Conservation (phyloP, 2,888 invertebrate species). For the Lycocerus yunnanus region DNA sequence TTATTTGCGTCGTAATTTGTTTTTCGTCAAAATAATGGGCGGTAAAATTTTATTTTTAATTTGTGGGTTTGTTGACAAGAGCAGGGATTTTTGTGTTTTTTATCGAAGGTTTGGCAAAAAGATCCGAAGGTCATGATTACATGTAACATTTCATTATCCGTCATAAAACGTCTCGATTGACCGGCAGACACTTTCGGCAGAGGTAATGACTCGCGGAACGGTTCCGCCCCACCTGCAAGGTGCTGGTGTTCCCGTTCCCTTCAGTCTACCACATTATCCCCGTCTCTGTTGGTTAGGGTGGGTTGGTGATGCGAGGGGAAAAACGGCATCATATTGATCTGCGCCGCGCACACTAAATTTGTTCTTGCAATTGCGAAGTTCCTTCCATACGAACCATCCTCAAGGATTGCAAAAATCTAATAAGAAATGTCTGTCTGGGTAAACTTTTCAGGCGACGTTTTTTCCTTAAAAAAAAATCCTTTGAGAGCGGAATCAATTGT, state of each 20-base stretch:
- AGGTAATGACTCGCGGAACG: slow-evolving; percentile 43
- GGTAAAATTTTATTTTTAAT: neutral
- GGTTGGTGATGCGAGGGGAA: slow-evolving; percentile 30
- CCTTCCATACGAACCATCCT: slow-evolving; percentile 37
- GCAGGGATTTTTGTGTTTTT: neutral
- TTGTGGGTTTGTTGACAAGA: neutral
- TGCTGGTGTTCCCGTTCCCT: slow-evolving; percentile 32
- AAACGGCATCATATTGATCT: slow-evolving; percentile 43
- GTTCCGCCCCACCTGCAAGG: slow-evolving; percentile 43
- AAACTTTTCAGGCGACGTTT: slow-evolving; percentile 19
- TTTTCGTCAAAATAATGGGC: neutral
- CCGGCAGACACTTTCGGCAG: slow-evolving; percentile 41
- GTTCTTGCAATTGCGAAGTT: slow-evolving; percentile 35
- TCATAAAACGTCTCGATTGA: slow-evolving; percentile 45
- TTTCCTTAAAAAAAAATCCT: slow-evolving; percentile 5
- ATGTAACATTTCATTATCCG: slow-evolving; percentile 42
- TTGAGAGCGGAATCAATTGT: slow-evolving; percentile 2
- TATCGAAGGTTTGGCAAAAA: neutral
- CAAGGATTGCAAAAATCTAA: slow-evolving; percentile 38
- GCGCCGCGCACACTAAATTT: slow-evolving; percentile 42
- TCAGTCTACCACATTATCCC: slow-evolving; percentile 37
- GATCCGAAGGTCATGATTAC: slow-evolving; percentile 33
- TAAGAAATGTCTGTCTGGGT: slow-evolving; percentile 31
- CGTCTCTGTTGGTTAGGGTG: slow-evolving; percentile 35
- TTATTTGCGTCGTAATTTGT: neutral